Evolutionary conservation across 2,113 vertebrate genomes (phyloP).

Genomic region (Calyptommatus sinebrachiatus): DNA sequence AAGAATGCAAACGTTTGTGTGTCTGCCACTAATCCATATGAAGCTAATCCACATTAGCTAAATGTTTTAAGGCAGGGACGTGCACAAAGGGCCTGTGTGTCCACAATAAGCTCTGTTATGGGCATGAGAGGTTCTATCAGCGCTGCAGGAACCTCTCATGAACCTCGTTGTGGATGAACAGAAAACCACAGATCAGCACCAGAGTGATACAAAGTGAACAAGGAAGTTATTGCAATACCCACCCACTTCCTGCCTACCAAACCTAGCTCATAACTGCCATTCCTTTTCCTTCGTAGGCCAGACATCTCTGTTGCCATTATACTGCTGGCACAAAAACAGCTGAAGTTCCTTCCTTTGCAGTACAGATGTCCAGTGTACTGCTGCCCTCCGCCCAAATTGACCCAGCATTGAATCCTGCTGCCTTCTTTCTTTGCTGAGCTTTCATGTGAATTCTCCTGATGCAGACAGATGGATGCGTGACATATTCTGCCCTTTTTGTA

Average conservation of each 20-base stretch:
- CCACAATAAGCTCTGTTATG: too few relatives aligned
- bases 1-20: too few relatives aligned
- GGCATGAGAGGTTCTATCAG: background rate
- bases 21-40: too few relatives aligned
- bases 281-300: background rate
- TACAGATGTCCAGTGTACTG: background rate
- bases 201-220: background rate
- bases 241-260: background rate
- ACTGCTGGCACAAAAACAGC: background rate
- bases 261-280: background rate
- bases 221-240: background rate
- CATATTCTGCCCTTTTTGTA: background rate
- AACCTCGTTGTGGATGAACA: background rate
- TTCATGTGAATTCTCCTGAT: background rate
- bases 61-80: too few relatives aligned
- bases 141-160: background rate
- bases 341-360: slow-evolving; percentile 5
- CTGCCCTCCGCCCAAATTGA: background rate
- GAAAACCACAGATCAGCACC: background rate
- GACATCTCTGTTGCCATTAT: background rate
- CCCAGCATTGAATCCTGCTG: background rate
- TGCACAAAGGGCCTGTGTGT: too few relatives aligned
- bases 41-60: too few relatives aligned
- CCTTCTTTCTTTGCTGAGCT: background rate
- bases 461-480: background rate